Evolutionary conservation across 2,113 vertebrate genomes (phyloP).

Genomic region (Hipposideros armiger): DNA sequence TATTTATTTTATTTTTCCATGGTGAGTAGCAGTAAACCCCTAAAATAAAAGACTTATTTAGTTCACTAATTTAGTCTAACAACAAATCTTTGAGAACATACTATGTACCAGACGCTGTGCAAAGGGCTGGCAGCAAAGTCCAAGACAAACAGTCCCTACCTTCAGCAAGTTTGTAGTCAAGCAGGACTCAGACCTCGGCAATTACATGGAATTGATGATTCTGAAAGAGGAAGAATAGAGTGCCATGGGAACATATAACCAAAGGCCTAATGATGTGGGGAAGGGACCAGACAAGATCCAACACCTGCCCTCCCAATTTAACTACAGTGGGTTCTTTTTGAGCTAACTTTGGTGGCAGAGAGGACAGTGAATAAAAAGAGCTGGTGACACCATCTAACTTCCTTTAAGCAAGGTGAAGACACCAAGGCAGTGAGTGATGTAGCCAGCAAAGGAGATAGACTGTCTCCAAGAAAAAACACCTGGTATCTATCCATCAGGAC

Average conservation of each 20-base stretch:
- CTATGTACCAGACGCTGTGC: background rate
- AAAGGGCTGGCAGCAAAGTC: background rate
- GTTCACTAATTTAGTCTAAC: slow-evolving; percentile 59
- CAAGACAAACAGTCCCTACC: background rate
- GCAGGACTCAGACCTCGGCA: background rate
- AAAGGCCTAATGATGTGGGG: background rate
- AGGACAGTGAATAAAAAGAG: background rate
- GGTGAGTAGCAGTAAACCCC: slow-evolving; percentile 12
- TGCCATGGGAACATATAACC: background rate
- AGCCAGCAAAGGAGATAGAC: background rate
- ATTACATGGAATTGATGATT: slow-evolving; percentile 21
- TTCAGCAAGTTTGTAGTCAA: background rate
- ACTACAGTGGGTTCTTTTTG: background rate
- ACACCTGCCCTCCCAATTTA: background rate
- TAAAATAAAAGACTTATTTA: background rate
- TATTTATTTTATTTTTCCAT: slow-evolving; percentile 17
- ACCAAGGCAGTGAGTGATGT: background rate
- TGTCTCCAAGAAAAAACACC: background rate
- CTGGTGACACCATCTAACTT: background rate
- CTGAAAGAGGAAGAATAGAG: background rate
- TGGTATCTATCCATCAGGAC: background rate
- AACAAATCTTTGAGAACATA: slow-evolving; percentile 43
- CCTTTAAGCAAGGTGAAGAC: background rate
- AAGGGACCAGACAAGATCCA: background rate
- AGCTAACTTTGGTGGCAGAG: background rate